Base-by-base conservation (phyloP, 2,797 vertebrate species). In the Todus mexicanus region DNA sequence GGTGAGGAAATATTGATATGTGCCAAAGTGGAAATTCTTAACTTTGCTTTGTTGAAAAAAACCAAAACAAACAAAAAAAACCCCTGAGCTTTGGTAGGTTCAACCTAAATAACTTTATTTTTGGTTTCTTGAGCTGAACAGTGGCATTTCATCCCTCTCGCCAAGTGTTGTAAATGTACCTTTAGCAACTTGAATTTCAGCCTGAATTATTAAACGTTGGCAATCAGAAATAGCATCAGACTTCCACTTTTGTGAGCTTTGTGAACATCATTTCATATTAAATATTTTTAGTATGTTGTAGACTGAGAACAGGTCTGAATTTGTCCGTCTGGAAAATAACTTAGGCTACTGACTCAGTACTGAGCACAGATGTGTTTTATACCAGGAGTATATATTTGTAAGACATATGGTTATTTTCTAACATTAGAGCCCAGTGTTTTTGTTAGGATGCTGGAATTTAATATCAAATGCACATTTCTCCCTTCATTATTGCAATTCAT, bases 231-330 rank as follows among this genome's bases (percentile, higher is more conserved):
- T 66, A 95, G 93, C 68, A 61, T 78, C 70, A 81, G 47, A 69
- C 94, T 93, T 96, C 76, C 47, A 72, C 43, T 92, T 91, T 47
- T 48, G 43, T 71, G 16, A 89, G 51, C 35, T 85, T 87, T 66
- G 79, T 91, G 85, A 87, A 69, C 66, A 31, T 75, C 2, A 0
- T 29, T 92, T 90, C 59, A 16, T 65, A 61, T 74, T n/a, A 85
- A 93, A 74, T 95, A 89, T 91, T 93, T 96, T 94, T 84, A 86
- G 70, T 84, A 29, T 63, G n/a, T 56, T 95, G 70, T 51, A 89
- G 70, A 43, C 69, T 87, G 72, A 80, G 87, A 85, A 92, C 85
- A 91, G 54, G 29, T 89, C 73, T 87, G 82, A 89, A 72, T 75
- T 93, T 59, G 11, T 90, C 80, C 83, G 75, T 87, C 92, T 89